Base-by-base conservation (phyloP, 2,797 vertebrate genomes). In the Pangasius mekongensis region DNA sequence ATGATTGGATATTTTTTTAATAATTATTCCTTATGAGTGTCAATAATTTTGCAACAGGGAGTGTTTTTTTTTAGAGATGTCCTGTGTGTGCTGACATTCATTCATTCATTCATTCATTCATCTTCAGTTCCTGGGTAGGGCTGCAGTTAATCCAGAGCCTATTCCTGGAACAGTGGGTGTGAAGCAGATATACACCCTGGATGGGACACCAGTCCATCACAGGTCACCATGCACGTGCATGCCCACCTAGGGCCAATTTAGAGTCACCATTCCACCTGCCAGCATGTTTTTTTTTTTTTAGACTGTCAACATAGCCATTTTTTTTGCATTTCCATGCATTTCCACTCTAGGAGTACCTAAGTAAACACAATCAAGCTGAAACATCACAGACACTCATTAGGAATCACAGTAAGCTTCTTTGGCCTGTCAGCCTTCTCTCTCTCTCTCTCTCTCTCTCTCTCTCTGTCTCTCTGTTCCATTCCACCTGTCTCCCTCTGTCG, bases 361-460 rank as follows among this genome's bases (percentile, higher is more conserved):
- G 85, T 76, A 56, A 76, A 86, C 54, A 39, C 64, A 87, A 88
- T 88, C 80, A 83, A 60, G 30, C 66, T 86, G 85, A 77, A 86
- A 86, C 47, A 74, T 87, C 64, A 77, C 83, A 87, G 83, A 86
- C 81, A 77, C 86, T 89, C 86, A 83, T 90, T 91, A 87, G 66
- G 83, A 84, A 52, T 58, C 39, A 8, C 56, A 60, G 33, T 71
- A 20, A 20, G 18, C 43, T 47, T 47, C 73, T 74, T 24, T 74
- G 73, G 47, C 5, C 73, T 52, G 24, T 52, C 73, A 49, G 13
- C 11, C 16, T 22, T 36, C 18, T 64, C 71, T n/a, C 20, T 64
- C 56, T 64, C 54, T 27, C 16, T 80, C 62, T 88, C 22, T 47
- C 39, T 73, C 36, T 49, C 24, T 16, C 27, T 30, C 66, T 36